Evolutionary conservation across 1,140 invertebrate genomes (phyloP), one percentile per base, ranked within the genome.

Genomic region (Babylonia areolata): DNA sequence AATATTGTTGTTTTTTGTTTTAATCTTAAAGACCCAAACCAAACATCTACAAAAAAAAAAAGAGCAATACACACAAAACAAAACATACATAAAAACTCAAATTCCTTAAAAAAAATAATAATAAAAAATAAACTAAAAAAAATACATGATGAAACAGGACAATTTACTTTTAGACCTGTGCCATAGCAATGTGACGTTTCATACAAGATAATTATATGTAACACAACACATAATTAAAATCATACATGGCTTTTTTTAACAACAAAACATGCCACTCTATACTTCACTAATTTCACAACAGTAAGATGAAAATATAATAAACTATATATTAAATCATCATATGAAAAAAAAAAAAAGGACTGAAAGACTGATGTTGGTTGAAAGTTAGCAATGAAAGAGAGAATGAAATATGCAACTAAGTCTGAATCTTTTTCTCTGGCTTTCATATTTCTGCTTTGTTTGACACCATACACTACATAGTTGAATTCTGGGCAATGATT

Each of bases 251-350:
- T 51, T 51, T 51, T 51, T 51, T 51, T 64, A 64, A 64, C 28
- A 64, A 64, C 58, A 64, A 64, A 64, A 64, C 58, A 64, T 64
- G 58, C 58, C 58, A 64, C 20, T 64, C 58, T 64, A 64, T 23
- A 64, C 23, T 64, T 64, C 58, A 64, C 58, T 64, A 64, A n/a
- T 23, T 23, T 64, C 58, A 64, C 58, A 64, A 64, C 58, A 64
- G 58, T 64, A 64, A 64, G 58, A 64, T 64, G 58, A 64, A 64
- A 6, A n/a, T 64, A 51, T 51, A 51, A 51, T 17, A 51, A 51
- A 51, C 9, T 51, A 51, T 17, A 51, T 17, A 51, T 51, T 51
- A 51, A 51, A 51, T 51, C 46, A 51, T 51, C 17, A 5, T n/a
- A 64, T 6, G 28, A 64, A 64, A 64, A 23, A 23, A 64, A 23